Base-by-base conservation (phyloP, 2,797 vertebrate genomes). In the Gallinago solitaria region DNA sequence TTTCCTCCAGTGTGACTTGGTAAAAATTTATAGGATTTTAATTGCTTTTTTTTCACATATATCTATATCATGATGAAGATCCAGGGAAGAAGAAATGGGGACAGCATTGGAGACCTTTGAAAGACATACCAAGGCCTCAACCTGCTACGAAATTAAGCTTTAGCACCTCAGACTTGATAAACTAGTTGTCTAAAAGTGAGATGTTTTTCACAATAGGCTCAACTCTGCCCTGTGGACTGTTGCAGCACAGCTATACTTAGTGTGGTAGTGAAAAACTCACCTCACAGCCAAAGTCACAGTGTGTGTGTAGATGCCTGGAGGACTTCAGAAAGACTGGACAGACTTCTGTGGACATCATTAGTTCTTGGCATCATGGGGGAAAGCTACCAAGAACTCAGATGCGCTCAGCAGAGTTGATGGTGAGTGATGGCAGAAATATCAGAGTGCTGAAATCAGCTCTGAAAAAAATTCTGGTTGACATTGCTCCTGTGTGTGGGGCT, bases 181-280 rank as follows among this genome's bases (percentile, higher is more conserved):
- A 20, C 16, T 56, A 28, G 4, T 45, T 45, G 33, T 51, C 9
- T 78, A 25, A 60, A 43, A 30, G 47, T 8, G 43, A 45, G 35
- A 12, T 3, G 4, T 35, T 43, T 45, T 32, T 70, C 64, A 6
- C 25, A 18, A 0, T 14, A 54, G 54, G 30, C 51, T 73, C 48
- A 43, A 2, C 60, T 80, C 54, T 30, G 2, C 11, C 0, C 27
- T 33, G 0, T 24, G 37, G n/a, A 9, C 28, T 1, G 9, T 39
- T 81, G 63, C 39, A 70, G 68, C 59, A 5, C 28, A 32, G 24
- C 37, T 4, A 2, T 14, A 30, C 47, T 65, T 3, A 0, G 23
- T 12, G 2, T 23, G 28, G 32, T 32, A 15, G 18, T 32, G 54
- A 13, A 47, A 47, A 71, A 13, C 30, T 68, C 18, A 3, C n/a